Conservation (phyloP, 2,113 vertebrate species). For the Notarius quadriscutis region DNA sequence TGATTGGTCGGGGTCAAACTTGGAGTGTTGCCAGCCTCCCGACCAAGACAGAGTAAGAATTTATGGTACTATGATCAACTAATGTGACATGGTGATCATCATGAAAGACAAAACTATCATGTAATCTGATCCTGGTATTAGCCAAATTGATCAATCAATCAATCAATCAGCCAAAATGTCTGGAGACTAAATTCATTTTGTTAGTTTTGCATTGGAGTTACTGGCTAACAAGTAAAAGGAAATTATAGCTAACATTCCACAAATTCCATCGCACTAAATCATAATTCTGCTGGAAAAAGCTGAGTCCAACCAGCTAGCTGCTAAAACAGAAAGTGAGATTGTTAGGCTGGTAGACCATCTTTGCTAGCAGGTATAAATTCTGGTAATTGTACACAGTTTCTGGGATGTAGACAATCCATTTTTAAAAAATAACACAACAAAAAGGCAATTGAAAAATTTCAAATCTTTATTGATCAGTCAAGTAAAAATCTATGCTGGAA, state of each 20-base stretch:
- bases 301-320: background rate
- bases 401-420: background rate
- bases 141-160: background rate
- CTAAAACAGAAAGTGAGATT: background rate
- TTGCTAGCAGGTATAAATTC: background rate
- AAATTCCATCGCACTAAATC: background rate
- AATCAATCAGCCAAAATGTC: background rate
- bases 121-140: too few relatives aligned
- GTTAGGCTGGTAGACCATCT: background rate
- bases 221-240: background rate
- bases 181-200: background rate
- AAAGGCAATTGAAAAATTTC: background rate
- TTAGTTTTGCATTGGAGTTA: background rate
- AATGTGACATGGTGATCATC: too few relatives aligned
- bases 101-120: too few relatives aligned
- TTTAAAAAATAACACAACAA: background rate
- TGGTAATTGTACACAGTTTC: background rate
- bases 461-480: background rate
- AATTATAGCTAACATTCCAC: background rate
- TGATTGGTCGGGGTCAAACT: too few relatives aligned
- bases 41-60: too few relatives aligned
- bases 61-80: too few relatives aligned
- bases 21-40: too few relatives aligned
- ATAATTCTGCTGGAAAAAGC: background rate
- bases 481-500: background rate